These are phyloP conservation scores for Fragariocoptes setiger DNA, from an alignment of 1,140 invertebrate species.

Conservation along the genomic window DNA sequence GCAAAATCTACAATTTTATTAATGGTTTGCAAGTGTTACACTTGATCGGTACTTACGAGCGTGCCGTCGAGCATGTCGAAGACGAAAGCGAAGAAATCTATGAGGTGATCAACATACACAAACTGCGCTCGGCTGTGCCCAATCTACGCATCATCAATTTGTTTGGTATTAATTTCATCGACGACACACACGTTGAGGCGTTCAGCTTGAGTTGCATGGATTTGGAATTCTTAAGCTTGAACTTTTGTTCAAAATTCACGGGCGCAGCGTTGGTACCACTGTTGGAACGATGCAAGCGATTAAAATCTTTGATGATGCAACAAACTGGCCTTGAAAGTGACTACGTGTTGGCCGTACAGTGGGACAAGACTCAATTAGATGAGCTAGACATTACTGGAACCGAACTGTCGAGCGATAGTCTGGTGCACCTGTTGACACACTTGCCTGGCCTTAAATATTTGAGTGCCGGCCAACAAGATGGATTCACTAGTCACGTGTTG, in stretches of 20 bases:
- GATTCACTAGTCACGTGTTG: slow-evolving; percentile 49
- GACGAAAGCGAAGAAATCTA: slow-evolving; percentile 99
- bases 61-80: slow-evolving; percentile 30
- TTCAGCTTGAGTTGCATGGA: slow-evolving; percentile 39
- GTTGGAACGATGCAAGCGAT: slow-evolving; percentile 62
- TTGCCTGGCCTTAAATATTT: slow-evolving; percentile 60
- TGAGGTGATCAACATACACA: slow-evolving; percentile 96
- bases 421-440: slow-evolving; percentile 62
- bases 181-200: slow-evolving; percentile 92
- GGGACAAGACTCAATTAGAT: slow-evolving; percentile 75
- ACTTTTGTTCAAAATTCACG: slow-evolving; percentile 81
- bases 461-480: slow-evolving; percentile 77
- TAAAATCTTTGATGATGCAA: slow-evolving; percentile 72
- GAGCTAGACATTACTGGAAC: slow-evolving; percentile 90
- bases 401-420: slow-evolving; percentile 64
- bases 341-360: slow-evolving; percentile 71
- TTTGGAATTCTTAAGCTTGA: slow-evolving; percentile 80
- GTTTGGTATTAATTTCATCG: slow-evolving; percentile 89
- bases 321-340: slow-evolving; percentile 60
- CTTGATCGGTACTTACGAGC: slow-evolving; percentile 95
- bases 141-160: slow-evolving; percentile 78
- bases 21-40: slow-evolving; percentile 94
- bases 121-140: slow-evolving; percentile 75
- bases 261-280: slow-evolving; percentile 82
- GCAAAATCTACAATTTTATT: slow-evolving; percentile 98